phyloP scores from a whole-genome alignment of 1,140 invertebrate species.

The Drosophila busckii region DNA sequence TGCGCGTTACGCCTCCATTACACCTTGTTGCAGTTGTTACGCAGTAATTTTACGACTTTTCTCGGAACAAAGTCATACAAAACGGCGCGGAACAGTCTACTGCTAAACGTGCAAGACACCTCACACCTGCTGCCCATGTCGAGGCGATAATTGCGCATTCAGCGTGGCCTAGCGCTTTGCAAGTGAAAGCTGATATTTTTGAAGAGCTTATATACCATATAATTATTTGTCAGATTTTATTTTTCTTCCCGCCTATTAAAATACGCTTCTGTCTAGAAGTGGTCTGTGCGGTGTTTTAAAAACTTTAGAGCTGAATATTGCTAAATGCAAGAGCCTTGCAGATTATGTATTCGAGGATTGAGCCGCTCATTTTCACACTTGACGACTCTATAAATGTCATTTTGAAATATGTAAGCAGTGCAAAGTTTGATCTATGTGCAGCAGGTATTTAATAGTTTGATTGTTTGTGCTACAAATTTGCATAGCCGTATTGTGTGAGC shows the following conservation, averaged over 20 bases:
- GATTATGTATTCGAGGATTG: too few species aligned
- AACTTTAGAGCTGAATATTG: too few species aligned
- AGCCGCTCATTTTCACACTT: too few species aligned
- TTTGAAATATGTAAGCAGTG: conserved; percentile 17
- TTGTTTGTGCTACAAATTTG: conserved; percentile 59
- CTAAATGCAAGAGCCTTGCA: too few species aligned
- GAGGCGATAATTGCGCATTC: conserved; percentile 65
- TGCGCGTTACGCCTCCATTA: conserved; percentile 67
- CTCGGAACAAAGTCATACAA: conserved; percentile 76
- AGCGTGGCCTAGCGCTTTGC: conserved; percentile 36
- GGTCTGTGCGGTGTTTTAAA: too few species aligned
- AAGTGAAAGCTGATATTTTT: conserved; percentile 25
- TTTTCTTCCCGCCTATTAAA: too few species aligned
- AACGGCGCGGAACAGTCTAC: conserved; percentile 55
- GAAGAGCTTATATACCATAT: neutral
- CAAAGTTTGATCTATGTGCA: conserved; percentile 60
- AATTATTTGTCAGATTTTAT: too few species aligned
- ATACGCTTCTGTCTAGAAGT: too few species aligned
- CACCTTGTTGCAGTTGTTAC: conserved; percentile 78
- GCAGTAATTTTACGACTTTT: conserved; percentile 76
- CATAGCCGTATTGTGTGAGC: conserved; percentile 59
- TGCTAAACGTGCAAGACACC: conserved; percentile 26
- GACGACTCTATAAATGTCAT: too few species aligned
- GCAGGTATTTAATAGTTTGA: conserved; percentile 52
- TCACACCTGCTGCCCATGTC: conserved; percentile 25